phyloP scores from a whole-genome alignment of 2,888 invertebrate genomes.

The Molanna angustata region DNA sequence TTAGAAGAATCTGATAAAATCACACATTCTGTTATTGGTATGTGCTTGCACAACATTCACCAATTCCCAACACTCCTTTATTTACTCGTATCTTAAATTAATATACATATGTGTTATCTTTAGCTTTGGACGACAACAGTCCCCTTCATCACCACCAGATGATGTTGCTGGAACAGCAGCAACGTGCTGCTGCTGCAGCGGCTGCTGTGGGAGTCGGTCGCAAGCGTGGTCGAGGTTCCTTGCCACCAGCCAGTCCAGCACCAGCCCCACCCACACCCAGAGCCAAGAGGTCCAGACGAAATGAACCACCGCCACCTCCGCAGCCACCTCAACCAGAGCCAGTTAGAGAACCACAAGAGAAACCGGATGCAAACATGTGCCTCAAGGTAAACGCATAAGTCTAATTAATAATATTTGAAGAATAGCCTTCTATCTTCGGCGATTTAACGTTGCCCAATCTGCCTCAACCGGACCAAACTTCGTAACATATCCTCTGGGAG shows the following conservation, averaged over 20 bases:
- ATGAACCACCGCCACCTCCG: conserved; percentile 48
- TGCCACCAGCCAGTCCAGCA: conserved; percentile 38
- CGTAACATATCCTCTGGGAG: not conserved
- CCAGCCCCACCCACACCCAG: conserved; percentile 30
- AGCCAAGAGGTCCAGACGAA: conserved; percentile 37
- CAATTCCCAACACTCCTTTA: too few relatives aligned
- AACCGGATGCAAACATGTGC: conserved; percentile 84
- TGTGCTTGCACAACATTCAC: too few relatives aligned
- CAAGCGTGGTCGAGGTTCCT: conserved; percentile 37
- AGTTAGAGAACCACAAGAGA: conserved; percentile 67
- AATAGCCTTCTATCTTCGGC: too few relatives aligned
- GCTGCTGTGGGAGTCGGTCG: conserved; percentile 38
- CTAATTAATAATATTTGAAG: not conserved
- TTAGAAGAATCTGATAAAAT: too few relatives aligned
- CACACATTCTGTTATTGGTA: too few relatives aligned
- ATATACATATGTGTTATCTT: too few relatives aligned
- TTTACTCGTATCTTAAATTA: too few relatives aligned
- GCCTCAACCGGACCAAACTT: not conserved
- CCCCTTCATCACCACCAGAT: conserved; percentile 56
- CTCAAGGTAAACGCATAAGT: conserved; percentile 62
- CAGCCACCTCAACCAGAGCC: conserved; percentile 46
- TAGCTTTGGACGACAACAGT: conserved; percentile 53
- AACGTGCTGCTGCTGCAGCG: conserved; percentile 44
- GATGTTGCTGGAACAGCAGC: conserved; percentile 57
- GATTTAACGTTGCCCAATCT: too few relatives aligned